Evolutionary conservation across 1,140 invertebrate genomes (phyloP).

Genomic region (Drosophila athabasca): DNA sequence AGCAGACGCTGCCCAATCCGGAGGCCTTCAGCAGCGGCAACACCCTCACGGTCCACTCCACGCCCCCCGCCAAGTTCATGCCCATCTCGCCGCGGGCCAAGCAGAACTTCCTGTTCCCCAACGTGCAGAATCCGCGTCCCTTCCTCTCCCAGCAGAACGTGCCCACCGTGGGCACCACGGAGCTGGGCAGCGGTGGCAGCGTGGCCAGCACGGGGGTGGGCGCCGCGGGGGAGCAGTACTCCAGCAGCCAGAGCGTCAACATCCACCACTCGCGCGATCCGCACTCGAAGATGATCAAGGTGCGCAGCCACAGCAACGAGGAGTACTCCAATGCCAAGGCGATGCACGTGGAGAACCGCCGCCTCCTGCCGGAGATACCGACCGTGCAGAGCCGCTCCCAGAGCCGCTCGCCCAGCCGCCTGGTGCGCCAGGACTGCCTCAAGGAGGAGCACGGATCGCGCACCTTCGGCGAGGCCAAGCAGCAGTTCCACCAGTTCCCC

Average conservation of each 20-base stretch:
- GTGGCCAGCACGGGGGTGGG: conserved; percentile 60
- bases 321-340: conserved; percentile 78
- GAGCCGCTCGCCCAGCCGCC: conserved; percentile 73
- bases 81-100: conserved; percentile 82
- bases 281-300: conserved; percentile 83
- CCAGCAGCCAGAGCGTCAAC: conserved; percentile 82
- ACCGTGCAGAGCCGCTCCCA: conserved; percentile 43
- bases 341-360: conserved; percentile 60
- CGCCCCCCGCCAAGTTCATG: conserved; percentile 74
- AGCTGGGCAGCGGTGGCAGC: conserved; percentile 57
- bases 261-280: conserved; percentile 76
- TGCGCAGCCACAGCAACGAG: conserved; percentile 83
- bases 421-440: conserved; percentile 81
- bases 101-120: conserved; percentile 83
- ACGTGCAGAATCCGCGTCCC: conserved; percentile 74
- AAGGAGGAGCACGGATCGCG: conserved; percentile 71
- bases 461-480: conserved; percentile 82
- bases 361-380: conserved; percentile 80
- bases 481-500: conserved; percentile 79
- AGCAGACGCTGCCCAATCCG: conserved; percentile 82
- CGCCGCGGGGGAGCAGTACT: conserved; percentile 75
- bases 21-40: conserved; percentile 78
- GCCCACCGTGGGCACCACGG: conserved; percentile 65
- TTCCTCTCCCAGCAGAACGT: conserved; percentile 83
- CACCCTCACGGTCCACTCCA: conserved; percentile 70